phyloP scores from a whole-genome alignment of 2,888 invertebrate genomes.

The Drosophila diplacantha region DNA sequence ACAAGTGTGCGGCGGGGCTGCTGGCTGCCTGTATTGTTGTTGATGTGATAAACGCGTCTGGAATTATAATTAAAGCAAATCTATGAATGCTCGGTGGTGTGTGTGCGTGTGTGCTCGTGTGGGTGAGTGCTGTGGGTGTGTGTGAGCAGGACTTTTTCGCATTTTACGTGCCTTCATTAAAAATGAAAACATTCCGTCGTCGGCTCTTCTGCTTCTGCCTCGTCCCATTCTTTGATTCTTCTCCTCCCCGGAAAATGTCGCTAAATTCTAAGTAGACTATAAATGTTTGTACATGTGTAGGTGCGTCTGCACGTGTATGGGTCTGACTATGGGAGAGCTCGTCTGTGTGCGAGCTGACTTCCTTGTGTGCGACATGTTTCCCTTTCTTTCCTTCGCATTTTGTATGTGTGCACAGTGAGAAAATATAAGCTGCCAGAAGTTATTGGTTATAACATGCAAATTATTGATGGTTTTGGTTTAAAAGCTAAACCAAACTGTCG shows the following conservation, averaged over 20 bases:
- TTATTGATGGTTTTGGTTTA: no score
- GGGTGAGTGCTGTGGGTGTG: constrained; percentile 2
- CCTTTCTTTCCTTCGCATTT: constrained; percentile 23
- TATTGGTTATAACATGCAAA: no score
- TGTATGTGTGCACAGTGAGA: constrained; percentile 12
- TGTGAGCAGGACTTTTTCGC: constrained; percentile 59
- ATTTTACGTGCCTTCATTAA: constrained; percentile 73
- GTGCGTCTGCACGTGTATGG: constrained; percentile 19
- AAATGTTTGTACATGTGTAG: constrained; percentile 52
- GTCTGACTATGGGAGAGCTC: neutral
- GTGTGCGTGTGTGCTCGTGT: constrained; percentile 12
- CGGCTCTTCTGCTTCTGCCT: constrained; percentile 20
- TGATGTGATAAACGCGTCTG: constrained; percentile 73
- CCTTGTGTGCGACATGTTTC: constrained; percentile 51
- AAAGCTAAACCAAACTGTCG: no score
- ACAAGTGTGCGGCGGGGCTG: constrained; percentile 48
- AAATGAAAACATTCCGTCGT: constrained; percentile 69
- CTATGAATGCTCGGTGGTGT: constrained; percentile 56
- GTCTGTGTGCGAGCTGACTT: constrained; percentile 23
- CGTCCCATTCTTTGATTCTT: constrained; percentile 18
- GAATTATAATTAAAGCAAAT: constrained; percentile 72
- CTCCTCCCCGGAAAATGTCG: constrained; percentile 43
- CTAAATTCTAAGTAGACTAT: constrained; percentile 67
- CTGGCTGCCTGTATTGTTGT: constrained; percentile 60
- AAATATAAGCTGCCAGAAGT: neutral